Conservation (phyloP, 1,140 invertebrate genomes). For the Paraescarpia echinospica region DNA sequence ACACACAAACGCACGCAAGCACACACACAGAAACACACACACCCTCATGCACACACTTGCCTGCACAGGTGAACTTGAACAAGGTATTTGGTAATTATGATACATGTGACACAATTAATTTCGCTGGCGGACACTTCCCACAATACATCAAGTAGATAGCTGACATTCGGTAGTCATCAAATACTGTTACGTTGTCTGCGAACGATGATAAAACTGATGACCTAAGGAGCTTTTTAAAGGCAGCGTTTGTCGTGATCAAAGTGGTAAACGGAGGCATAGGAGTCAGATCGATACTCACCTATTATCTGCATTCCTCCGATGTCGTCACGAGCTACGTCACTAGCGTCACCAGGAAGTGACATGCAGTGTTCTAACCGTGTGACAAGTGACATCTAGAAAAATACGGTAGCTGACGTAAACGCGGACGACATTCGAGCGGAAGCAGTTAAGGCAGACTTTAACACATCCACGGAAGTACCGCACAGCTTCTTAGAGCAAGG, state of each 20-base stretch:
- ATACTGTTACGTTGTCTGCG: not conserved
- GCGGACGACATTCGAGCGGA: too few species aligned
- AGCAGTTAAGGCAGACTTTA: too few species aligned
- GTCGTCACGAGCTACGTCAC: not conserved
- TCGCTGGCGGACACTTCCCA: not conserved
- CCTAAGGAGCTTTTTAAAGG: not conserved
- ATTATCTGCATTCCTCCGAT: too few species aligned
- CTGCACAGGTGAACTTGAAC: too few species aligned
- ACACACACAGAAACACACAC: too few species aligned
- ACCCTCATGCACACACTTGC: too few species aligned
- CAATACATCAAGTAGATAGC: not conserved
- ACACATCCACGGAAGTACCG: too few species aligned
- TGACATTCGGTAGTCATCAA: too few species aligned
- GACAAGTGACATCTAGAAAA: not conserved
- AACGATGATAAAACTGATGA: not conserved
- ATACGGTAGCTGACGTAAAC: too few species aligned
- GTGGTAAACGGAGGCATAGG: not conserved
- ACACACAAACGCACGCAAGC: too few species aligned
- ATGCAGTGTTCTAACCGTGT: not conserved
- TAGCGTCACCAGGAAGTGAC: not conserved
- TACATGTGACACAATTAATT: not conserved
- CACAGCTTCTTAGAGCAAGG: too few species aligned
- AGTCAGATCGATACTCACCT: not conserved
- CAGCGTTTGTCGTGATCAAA: not conserved
- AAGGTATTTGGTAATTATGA: too few species aligned